phyloP scores from a whole-genome alignment of 2,113 vertebrate genomes.

The Pyxicephalus adspersus region DNA sequence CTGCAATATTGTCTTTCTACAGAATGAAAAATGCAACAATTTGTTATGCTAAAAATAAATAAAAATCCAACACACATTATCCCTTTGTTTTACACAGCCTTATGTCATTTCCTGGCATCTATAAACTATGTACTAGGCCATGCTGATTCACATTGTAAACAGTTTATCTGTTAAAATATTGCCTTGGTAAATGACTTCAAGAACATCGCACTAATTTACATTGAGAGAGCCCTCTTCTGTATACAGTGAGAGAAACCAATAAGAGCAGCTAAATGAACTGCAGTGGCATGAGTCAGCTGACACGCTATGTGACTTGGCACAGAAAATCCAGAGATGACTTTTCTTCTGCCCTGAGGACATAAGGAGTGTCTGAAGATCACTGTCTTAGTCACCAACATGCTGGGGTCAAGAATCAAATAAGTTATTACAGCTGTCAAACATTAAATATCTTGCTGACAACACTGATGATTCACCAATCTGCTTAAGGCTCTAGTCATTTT shows the following conservation, averaged over 20 bases:
- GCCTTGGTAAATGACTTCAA: neutral
- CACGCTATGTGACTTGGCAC: conserved; percentile 29
- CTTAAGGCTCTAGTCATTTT: neutral
- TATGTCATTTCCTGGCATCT: too few species aligned
- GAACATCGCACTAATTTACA: neutral
- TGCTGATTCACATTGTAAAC: conserved; percentile 1
- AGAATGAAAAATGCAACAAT: too few species aligned
- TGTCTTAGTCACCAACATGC: conserved; percentile 33
- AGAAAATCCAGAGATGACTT: neutral
- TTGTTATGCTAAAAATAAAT: too few species aligned
- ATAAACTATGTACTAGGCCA: neutral
- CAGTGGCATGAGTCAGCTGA: neutral
- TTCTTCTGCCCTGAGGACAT: conserved; percentile 39
- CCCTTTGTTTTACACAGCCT: too few species aligned
- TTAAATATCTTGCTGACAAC: conserved; percentile 25
- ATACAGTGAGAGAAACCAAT: neutral
- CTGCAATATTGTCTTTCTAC: too few species aligned
- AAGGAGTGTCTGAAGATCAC: conserved; percentile 43
- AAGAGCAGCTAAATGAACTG: neutral
- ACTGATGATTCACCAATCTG: conserved; percentile 11
- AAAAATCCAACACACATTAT: too few species aligned
- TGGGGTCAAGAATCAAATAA: conserved; percentile 7
- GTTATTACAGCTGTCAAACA: neutral
- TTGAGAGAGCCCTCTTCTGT: neutral
- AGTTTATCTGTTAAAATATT: neutral